phyloP scores from a whole-genome alignment of 2,113 vertebrate genomes.

The Dryoscopus gambensis region DNA sequence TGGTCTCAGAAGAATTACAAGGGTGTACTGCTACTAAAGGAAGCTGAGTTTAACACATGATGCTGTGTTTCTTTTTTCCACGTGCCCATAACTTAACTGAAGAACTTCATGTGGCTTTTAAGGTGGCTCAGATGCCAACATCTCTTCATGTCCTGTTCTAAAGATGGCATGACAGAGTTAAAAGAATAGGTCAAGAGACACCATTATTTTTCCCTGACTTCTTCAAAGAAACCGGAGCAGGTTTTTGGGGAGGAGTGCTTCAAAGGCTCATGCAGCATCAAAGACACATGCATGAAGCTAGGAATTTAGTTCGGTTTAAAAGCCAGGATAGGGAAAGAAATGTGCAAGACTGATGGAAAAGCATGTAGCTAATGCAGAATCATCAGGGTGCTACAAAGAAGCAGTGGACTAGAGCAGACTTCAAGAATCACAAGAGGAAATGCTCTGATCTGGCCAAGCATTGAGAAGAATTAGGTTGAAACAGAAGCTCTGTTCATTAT shows the following conservation, averaged over 20 bases:
- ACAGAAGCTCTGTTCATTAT: not conserved
- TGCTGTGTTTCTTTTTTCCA: not conserved
- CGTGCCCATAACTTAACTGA: not conserved
- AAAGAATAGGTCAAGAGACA: not conserved
- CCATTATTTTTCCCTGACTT: not conserved
- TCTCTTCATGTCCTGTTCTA: not conserved
- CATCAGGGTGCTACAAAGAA: not conserved
- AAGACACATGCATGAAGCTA: not conserved
- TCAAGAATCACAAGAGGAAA: not conserved
- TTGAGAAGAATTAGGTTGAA: not conserved
- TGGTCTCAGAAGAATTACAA: not conserved
- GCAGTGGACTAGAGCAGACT: not conserved
- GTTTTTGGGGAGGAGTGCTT: not conserved
- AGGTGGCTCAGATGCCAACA: not conserved
- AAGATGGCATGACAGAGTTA: not conserved
- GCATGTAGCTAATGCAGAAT: not conserved
- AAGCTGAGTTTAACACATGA: not conserved
- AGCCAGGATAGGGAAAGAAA: not conserved
- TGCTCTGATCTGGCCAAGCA: not conserved
- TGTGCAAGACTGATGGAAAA: not conserved
- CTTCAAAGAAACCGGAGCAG: not conserved
- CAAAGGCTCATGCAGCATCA: constrained; percentile 14
- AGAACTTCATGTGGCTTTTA: not conserved
- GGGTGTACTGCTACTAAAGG: not conserved
- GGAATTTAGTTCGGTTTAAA: constrained; percentile 10